Evolutionary conservation across 2,888 invertebrate species (phyloP), one percentile per base, ranked within the genome.

Genomic region (Slavum lentiscoides): DNA sequence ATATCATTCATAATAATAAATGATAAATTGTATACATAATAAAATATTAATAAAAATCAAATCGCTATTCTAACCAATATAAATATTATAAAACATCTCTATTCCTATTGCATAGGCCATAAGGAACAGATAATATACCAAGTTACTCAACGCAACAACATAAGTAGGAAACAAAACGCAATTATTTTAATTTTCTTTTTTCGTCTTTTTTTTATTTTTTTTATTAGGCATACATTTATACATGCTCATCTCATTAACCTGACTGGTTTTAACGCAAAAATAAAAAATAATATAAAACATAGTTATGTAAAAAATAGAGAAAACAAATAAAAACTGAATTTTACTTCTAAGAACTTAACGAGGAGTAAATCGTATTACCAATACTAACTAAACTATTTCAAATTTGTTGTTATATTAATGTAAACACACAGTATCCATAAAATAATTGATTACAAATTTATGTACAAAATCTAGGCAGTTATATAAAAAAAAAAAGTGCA

Each of bases 221-320:
- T 77, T 69, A 62, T 77, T 39, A 53, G 21, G 61, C 69, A 77
- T 53, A 69, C 70, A 37, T 75, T 74, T 62, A 39, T 55, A 77
- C 77, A 77, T 70, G 70, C 77, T 77, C 39, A 62, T 70, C 62
- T 77, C 37, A 64, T 37, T 64, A 69, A 70, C 70, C 77, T 77
- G 70, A 70, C 77, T 77, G 77, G 70, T 77, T 77, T 70, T 70
- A 70, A 70, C 13, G 15, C n/a, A 77, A 74, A 64, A 53, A 17
- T 53, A 53, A 77, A 69, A 69, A 67, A 37, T 53, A 15, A 15
- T 58, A 66, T 75, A 66, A 39, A 43, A 66, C 23, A 17, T 21
- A 58, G 7, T 37, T 66, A 58, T 23, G 11, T 64, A 43, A 39
- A 75, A 77, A 62, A n/a, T 55, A 17, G 37, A 64, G n/a, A 77